Conservation (phyloP, 2,113 vertebrate genomes). For the Heliornis fulica region DNA sequence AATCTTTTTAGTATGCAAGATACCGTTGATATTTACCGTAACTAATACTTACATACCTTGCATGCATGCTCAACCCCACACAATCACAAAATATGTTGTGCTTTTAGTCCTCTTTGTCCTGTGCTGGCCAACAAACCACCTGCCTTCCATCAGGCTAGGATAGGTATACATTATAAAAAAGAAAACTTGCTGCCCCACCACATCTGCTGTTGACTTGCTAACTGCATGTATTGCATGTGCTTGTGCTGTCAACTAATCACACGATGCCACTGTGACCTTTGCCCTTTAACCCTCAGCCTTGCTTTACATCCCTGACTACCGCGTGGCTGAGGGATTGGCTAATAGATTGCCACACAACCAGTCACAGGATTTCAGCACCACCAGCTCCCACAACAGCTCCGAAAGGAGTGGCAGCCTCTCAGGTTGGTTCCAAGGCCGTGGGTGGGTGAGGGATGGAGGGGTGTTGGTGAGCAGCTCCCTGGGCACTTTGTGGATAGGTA, state of each 20-base stretch:
- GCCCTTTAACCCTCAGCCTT: conserved; percentile 99
- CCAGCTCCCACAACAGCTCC: conserved; percentile 99
- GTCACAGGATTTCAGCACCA: conserved; percentile 99
- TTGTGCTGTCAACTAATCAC: conserved; percentile 92
- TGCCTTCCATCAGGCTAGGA: conserved; percentile 60
- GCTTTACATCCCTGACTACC: conserved; percentile 99
- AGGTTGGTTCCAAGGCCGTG: conserved; percentile 89
- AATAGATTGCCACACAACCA: conserved; percentile 99
- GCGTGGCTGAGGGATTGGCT: conserved; percentile 99
- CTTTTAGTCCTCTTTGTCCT: conserved; percentile 21
- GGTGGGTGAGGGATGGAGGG: conserved; percentile 71
- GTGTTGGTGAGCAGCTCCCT: conserved; percentile 43
- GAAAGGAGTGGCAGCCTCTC: conserved; percentile 99
- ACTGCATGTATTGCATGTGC: conserved; percentile 96
- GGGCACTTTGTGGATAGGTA: not conserved
- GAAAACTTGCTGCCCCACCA: conserved; percentile 10
- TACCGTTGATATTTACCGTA: not conserved
- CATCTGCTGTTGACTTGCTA: conserved; percentile 80
- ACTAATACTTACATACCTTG: conserved; percentile 36
- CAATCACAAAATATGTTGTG: not conserved
- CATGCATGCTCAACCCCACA: conserved; percentile 39
- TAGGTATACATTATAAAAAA: not conserved
- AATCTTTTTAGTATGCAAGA: not conserved
- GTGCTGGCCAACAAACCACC: conserved; percentile 1
- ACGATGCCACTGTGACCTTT: conserved; percentile 95